Evolutionary conservation across 2,888 invertebrate genomes (phyloP).

Genomic region (Drosophila setosimentum): DNA sequence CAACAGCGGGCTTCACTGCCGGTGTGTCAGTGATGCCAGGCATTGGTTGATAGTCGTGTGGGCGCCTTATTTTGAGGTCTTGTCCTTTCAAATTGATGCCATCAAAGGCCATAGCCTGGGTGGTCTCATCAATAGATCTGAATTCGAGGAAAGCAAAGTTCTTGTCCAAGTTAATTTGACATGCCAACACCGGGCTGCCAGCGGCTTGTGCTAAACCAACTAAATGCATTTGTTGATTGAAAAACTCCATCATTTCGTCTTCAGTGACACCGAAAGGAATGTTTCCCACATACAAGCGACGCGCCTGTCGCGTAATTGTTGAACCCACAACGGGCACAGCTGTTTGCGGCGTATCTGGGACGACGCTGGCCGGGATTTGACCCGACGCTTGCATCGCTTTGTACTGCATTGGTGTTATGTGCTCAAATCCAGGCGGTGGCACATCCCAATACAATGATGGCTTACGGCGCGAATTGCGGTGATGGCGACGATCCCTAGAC

Average conservation of each 20-base stretch:
- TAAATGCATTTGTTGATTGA: constrained; percentile 99
- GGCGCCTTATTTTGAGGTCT: constrained; percentile 98
- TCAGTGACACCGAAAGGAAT: constrained; percentile 99
- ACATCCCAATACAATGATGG: constrained; percentile 99
- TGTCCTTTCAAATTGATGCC: constrained; percentile 99
- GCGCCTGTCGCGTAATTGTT: constrained; percentile 97
- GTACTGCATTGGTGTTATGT: constrained; percentile 97
- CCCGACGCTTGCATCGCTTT: constrained; percentile 96
- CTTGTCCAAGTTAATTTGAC: constrained; percentile 99
- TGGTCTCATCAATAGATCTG: constrained; percentile 98
- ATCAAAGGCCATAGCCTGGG: constrained; percentile 99
- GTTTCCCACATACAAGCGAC: constrained; percentile 98
- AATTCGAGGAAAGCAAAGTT: constrained; percentile 99
- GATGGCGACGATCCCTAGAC: constrained; percentile 78
- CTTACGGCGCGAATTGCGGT: constrained; percentile 91
- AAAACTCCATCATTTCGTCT: constrained; percentile 99
- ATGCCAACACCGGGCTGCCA: constrained; percentile 98
- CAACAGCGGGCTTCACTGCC: constrained; percentile 92
- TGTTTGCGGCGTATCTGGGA: constrained; percentile 96
- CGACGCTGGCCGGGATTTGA: constrained; percentile 97
- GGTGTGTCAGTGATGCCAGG: constrained; percentile 97
- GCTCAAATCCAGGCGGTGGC: constrained; percentile 99
- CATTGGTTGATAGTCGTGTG: constrained; percentile 99
- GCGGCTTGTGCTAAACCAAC: constrained; percentile 98
- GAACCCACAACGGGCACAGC: constrained; percentile 99